Percentiles rank a stretch among this genome's conserved stretches.
Evolutionary conservation across 2,797 vertebrate species (phyloP).

Genomic region (Hemitrygon akajei): DNA sequence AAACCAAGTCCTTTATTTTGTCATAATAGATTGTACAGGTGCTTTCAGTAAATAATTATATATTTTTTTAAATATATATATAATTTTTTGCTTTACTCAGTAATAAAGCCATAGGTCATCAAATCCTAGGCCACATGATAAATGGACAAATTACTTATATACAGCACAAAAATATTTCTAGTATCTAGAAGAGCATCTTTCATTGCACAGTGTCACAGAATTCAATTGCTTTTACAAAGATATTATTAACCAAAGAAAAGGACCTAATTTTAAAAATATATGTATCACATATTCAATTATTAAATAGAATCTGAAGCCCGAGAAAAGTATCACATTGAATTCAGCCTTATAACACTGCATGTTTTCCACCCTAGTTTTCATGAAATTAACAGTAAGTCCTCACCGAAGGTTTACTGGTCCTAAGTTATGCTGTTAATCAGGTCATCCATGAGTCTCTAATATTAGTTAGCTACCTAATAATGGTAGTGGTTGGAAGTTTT

Average conservation of each 20-base stretch:
- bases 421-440: background rate
- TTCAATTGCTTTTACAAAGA: slow-evolving; percentile 14
- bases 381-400: background rate
- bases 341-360: background rate
- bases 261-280: slow-evolving; percentile 1
- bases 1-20: slow-evolving; percentile 68
- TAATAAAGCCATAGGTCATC: slow-evolving; percentile 1
- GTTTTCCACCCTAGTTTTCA: background rate
- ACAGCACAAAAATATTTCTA: slow-evolving; percentile 13
- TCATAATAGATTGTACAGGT: slow-evolving; percentile 63
- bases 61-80: slow-evolving; percentile 75
- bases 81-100: slow-evolving; percentile 48
- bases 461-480: no score
- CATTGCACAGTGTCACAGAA: slow-evolving; percentile 27
- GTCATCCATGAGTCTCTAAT: background rate
- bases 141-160: slow-evolving; percentile 26
- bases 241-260: slow-evolving; percentile 20
- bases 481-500: no score
- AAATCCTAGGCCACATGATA: slow-evolving; percentile 32
- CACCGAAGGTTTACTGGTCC: background rate
- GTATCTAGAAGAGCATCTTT: background rate
- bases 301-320: slow-evolving; percentile 12
- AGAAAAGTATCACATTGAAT: background rate
- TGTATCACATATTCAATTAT: slow-evolving; percentile 14
- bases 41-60: slow-evolving; percentile 62